Percentiles rank a stretch among this genome's conserved stretches.
Conservation (phyloP, 2,888 invertebrate species). For the Xanthorhoe spadicearia region DNA sequence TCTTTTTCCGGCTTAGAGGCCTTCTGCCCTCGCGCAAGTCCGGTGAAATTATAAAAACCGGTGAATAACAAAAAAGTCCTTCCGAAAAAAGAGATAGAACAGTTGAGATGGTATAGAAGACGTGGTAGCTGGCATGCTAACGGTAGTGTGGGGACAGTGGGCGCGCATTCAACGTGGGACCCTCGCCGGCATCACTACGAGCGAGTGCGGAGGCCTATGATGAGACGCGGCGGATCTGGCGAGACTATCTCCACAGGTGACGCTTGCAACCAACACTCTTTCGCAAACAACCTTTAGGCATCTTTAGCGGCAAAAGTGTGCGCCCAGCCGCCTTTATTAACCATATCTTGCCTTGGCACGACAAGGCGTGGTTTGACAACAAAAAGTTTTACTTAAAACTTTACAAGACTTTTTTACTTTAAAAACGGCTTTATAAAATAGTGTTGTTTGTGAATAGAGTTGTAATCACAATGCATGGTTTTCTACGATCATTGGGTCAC, state of each 20-base stretch:
- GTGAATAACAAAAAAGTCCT: no score
- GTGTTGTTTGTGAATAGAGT: slow-evolving; percentile 12
- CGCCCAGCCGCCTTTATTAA: no score
- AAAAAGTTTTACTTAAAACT: no score
- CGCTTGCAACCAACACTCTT: slow-evolving; percentile 22
- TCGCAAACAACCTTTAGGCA: slow-evolving; percentile 1
- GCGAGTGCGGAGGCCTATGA: slow-evolving; percentile 90
- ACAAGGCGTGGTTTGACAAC: no score
- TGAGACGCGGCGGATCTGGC: slow-evolving; percentile 87
- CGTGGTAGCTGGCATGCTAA: slow-evolving; percentile 82
- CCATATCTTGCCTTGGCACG: no score
- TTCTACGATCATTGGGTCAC: background rate
- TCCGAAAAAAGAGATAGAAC: background rate
- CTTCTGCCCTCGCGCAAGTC: no score
- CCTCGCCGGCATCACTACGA: slow-evolving; percentile 95
- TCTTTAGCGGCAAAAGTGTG: no score
- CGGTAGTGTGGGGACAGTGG: slow-evolving; percentile 80
- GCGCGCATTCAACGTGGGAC: slow-evolving; percentile 92
- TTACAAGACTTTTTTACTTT: no score
- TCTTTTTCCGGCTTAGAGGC: no score
- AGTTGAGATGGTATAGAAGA: slow-evolving; percentile 49
- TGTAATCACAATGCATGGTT: slow-evolving; percentile 8
- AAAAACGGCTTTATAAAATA: no score
- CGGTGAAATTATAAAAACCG: no score
- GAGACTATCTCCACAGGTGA: slow-evolving; percentile 87